These are phyloP conservation scores for Asteroscopus sphinx DNA, from an alignment of 2,888 invertebrate genomes.

Conservation along the genomic window DNA sequence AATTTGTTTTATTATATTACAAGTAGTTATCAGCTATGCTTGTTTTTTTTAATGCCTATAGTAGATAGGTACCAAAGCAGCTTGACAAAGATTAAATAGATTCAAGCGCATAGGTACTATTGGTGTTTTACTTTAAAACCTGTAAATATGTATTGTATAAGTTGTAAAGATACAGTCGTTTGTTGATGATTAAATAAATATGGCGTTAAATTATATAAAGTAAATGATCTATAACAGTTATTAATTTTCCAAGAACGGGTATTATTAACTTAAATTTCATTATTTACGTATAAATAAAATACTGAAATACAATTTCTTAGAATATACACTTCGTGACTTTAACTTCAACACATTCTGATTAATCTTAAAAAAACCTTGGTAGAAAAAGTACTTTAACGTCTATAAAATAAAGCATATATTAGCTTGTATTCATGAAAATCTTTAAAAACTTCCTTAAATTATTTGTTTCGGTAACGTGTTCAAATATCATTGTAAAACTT, in stretches of 20 bases:
- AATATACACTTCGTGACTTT: constrained; percentile 11
- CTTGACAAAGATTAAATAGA: no score
- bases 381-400: background rate
- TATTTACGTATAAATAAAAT: constrained; percentile 37
- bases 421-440: constrained; percentile 3
- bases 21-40: no score
- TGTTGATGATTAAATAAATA: constrained; percentile 12
- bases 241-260: constrained; percentile 2
- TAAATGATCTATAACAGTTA: background rate
- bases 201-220: constrained; percentile 14
- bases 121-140: no score
- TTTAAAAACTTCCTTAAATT: constrained; percentile 16
- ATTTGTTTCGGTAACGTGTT: constrained; percentile 44
- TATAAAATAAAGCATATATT: constrained; percentile 16
- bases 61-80: no score
- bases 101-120: no score
- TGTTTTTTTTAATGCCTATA: no score
- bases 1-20: no score
- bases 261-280: constrained; percentile 14
- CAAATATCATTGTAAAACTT: constrained; percentile 56
- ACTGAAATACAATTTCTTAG: constrained; percentile 37
- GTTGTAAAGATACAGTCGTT: no score
- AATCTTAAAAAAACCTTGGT: background rate
- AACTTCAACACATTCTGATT: constrained; percentile 13
- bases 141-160: no score